Evolutionary conservation across 2,888 invertebrate species (phyloP).

Genomic region (Lithophane leautieri): DNA sequence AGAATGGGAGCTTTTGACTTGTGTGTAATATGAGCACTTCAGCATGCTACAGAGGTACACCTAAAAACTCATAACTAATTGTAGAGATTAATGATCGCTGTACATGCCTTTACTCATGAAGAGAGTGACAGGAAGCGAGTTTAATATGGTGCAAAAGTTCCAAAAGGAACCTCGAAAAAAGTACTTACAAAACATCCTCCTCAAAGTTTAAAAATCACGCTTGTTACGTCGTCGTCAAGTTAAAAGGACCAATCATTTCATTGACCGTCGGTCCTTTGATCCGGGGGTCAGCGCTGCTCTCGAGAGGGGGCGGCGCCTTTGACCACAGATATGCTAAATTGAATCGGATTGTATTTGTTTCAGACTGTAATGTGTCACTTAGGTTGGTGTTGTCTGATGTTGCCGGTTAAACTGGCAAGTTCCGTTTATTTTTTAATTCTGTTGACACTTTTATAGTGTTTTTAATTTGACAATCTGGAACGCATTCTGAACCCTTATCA

Average conservation of each 20-base stretch:
- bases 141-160: not conserved
- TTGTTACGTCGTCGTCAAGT: conserved; percentile 20
- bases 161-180: not conserved
- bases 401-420: conserved; percentile 28
- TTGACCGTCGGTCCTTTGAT: conserved; percentile 67
- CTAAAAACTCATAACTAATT: not conserved
- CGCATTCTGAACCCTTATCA: not conserved
- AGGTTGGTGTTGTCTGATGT: conserved; percentile 30
- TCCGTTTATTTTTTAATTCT: conserved; percentile 21
- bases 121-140: not conserved
- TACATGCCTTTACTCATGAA: not conserved
- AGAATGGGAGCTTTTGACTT: not conserved
- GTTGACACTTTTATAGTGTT: not conserved
- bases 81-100: not conserved
- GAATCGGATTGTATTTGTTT: conserved; percentile 55
- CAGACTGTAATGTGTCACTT: conserved; percentile 41
- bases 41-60: no score
- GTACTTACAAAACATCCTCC: conserved; percentile 20
- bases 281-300: conserved; percentile 41
- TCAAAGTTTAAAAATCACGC: conserved; percentile 27
- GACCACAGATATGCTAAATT: conserved; percentile 64
- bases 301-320: conserved; percentile 61
- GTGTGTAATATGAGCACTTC: not conserved
- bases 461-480: not conserved
- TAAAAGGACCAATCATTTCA: conserved; percentile 63